Evolutionary conservation across 30 jellyfish, hydroid and myxozoan genomes (phyloP), one percentile per base, ranked within the genome.

Genomic region (Aurelia aurita complex sp. Pacific): DNA sequence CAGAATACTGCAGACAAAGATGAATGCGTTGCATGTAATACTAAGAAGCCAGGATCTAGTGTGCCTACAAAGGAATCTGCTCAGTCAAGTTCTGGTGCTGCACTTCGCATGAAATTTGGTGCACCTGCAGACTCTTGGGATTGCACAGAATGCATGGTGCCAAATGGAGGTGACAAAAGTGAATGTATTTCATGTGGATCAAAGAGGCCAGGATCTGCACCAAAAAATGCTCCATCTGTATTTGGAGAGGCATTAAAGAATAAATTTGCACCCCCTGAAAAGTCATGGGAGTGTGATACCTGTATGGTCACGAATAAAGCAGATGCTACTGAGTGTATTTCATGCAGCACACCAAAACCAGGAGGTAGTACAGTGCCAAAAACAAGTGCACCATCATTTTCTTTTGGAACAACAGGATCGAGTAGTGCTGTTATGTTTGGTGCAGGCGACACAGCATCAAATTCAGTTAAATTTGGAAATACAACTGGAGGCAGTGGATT

Each of bases 151-250:
- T 92, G 98, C 66, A 62, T 92, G 92, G 52, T 92, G 32, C 54
- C 54, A 8, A 92, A 92, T 69, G 68, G 71, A 12, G 62, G 67
- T 3, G 86, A 64, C 57, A 81, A 52, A 32, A 70, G 59, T 5
- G 88, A 62, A 51, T 92, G 98, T 65, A 83, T 79, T 1, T 81
- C 97, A 8, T 92, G 98, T 60, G 89, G 80, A 64, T 18, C 89
- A 2, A 86, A 83, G n/a, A 64, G 74, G 5, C 33, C 86, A 32
- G 86, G 67, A 73, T 57, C 73, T 15, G 51, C 96, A 70, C 10
- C 46, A 19, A 17, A 72, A 7, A 65, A 7, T 13, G n/a, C 73
- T 43, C n/a, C 85, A 5, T 3, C 73, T 1, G 15, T 4, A 2
- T 75, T 33, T 29, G 82, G 83, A 13, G 15, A 43, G 8, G 29